Percentiles rank a stretch among this genome's conserved stretches.
These are phyloP conservation scores for Drosophila pseudotalamancana DNA, from an alignment of 2,888 invertebrate genomes.

Conservation along the genomic window DNA sequence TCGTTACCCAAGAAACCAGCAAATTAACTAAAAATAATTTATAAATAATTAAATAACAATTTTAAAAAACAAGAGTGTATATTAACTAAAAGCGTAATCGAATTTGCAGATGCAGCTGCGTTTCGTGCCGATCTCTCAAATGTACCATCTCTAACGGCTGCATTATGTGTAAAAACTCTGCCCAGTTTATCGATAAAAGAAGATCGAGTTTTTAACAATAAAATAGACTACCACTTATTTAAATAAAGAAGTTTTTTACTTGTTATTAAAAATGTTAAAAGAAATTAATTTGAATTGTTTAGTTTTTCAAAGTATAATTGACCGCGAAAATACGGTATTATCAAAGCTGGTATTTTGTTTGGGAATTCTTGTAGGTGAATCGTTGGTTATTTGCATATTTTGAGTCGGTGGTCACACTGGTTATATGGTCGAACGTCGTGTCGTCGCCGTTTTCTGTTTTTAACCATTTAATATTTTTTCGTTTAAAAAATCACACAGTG, in stretches of 20 bases:
- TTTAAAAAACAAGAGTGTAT: background rate
- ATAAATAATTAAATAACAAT: background rate
- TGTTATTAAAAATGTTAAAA: background rate
- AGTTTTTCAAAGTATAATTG: background rate
- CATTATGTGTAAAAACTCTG: background rate
- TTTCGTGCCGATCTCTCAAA: slow-evolving; percentile 4
- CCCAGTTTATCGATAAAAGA: slow-evolving; percentile 18
- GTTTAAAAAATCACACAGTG: slow-evolving; percentile 60
- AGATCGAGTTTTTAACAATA: background rate
- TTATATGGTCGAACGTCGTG: slow-evolving; percentile 49
- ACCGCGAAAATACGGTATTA: background rate
- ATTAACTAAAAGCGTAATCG: background rate
- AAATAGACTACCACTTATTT: background rate
- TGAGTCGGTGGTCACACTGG: slow-evolving; percentile 43
- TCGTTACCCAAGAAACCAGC: slow-evolving; percentile 91
- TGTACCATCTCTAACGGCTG: slow-evolving; percentile 14
- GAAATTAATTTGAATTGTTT: background rate
- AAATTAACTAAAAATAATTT: slow-evolving; percentile 44
- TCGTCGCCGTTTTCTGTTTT: slow-evolving; percentile 62
- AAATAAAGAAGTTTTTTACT: background rate
- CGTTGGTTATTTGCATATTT: slow-evolving; percentile 17
- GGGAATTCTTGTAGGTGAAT: slow-evolving; percentile 13
- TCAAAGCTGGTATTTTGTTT: slow-evolving; percentile 14
- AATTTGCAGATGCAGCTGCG: background rate
- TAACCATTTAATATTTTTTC: slow-evolving; percentile 63